Evolutionary conservation across 2,113 vertebrate species (phyloP), one percentile per base, ranked within the genome.

Genomic region (Opisthocomus hoazin): DNA sequence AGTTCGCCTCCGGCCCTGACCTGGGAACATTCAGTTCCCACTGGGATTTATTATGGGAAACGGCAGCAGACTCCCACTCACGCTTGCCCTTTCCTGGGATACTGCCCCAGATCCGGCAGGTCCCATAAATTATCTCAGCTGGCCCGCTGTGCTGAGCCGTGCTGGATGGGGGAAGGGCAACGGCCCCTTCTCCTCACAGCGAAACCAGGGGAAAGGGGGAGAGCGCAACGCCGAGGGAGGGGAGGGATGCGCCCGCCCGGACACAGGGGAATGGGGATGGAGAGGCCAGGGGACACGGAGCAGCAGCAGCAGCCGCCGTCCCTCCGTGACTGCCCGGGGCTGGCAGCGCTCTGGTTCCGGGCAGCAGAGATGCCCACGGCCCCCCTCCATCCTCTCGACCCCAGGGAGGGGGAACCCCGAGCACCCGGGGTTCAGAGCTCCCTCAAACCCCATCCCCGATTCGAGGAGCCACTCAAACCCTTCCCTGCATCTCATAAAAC

Each of bases 11-110:
- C 1, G 32, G 94, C 86, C 48, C 54, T 1, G 5, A 5, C 36
- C 7, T 0, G 1, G 77, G 97, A 95, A 97, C 97, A 97, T 96
- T 96, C 75, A 60, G 93, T 97, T 96, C 94, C 96, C 81, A 87
- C 65, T 6, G 17, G 81, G 88, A 92, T 86, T 96, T 93, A 57
- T 86, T 94, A 93, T 65, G 89, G 93, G 94, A 93, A 94, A 89
- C 73, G 58, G 79, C 53, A 86, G 86, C 21, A 68, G 70, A 70
- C 89, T 84, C 68, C 87, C 84, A 84, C 45, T 45, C 66, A 56
- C 36, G 2, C 70, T 66, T 2, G 0, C 69, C 71, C 34, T 76
- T 92, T 80, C 74, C 34, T 23, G 46, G 50, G 76, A 86, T 80
- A n/a, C 51, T 46, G 79, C 61, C 85, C 84, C n/a, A 18, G 71